Base-by-base conservation (phyloP, 2,888 invertebrate species). In the Iphiclides podalirius region DNA sequence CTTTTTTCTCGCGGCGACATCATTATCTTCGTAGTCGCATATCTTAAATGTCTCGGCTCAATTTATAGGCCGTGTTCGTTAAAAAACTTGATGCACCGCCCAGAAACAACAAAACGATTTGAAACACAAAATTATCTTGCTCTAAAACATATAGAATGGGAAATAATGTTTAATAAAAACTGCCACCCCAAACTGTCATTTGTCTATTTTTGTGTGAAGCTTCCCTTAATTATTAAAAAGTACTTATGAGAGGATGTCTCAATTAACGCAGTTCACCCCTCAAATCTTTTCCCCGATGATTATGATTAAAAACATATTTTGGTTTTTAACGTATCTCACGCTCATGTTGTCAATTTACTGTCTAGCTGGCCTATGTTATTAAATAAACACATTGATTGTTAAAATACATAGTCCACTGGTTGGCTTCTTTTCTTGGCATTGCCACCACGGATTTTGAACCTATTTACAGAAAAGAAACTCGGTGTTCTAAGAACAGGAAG, bases 221-320 rank as follows among this genome's bases (percentile, higher is more conserved):
- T 76, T 82, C 80, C 82, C 75, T 68, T 82, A 82, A 85, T 83
- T 87, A 87, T 87, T 86, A 86, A 86, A 86, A 85, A 80, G 70
- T 77, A 81, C 82, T 87, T 83, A 85, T 66, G 56, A 54, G 61
- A 75, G 87, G 87, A 87, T 83, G 73, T 84, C 70, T 87, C 86
- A 72, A 83, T 87, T 86, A 86, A 79, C 86, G 70, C 75, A 42
- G 59, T 50, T 58, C 69, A 69, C 75, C 75, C 68, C 72, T 64
- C 58, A 49, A 64, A 61, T 58, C 57, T 65, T 61, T 52, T 57
- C 64, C 73, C 71, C 69, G 70, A 80, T 81, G 73, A 72, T 70
- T 68, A 72, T 75, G 75, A 83, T 79, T 71, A 64, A 66, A 65
- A 66, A 72, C 69, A 69, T 68, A 64, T 72, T 69, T 61, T 64